Percentiles rank a stretch among this genome's conserved stretches.
These are phyloP conservation scores for Lerema accius DNA, from an alignment of 1,140 invertebrate genomes.

Conservation along the genomic window DNA sequence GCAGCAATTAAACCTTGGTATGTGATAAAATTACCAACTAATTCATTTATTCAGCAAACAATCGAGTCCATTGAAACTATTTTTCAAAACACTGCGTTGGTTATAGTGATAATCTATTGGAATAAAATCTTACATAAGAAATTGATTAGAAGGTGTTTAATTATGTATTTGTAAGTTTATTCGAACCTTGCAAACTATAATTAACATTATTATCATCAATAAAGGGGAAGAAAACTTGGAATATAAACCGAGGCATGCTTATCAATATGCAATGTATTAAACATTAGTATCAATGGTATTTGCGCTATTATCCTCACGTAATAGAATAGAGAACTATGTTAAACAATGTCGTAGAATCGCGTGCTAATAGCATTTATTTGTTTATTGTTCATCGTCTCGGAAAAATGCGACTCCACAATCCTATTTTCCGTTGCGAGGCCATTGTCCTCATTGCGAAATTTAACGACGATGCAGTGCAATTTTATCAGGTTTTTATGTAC, in stretches of 20 bases:
- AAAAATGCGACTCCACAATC: slow-evolving; percentile 30
- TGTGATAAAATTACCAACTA: neutral
- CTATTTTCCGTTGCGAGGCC: slow-evolving; percentile 31
- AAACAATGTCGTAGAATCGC: slow-evolving; percentile 10
- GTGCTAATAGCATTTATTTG: slow-evolving; percentile 24
- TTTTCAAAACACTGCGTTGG: neutral
- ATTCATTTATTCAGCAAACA: neutral
- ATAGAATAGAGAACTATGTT: neutral
- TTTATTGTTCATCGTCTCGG: slow-evolving; percentile 26
- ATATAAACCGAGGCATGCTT: neutral
- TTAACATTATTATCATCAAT: neutral
- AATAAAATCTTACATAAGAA: too few relatives aligned
- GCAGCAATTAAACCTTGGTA: slow-evolving; percentile 2
- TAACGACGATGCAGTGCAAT: slow-evolving; percentile 17
- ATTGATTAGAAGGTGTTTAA: too few relatives aligned
- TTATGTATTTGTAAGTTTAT: too few relatives aligned
- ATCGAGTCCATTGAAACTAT: neutral
- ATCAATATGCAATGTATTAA: neutral
- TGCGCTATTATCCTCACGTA: neutral
- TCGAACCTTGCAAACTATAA: neutral
- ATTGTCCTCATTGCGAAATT: slow-evolving; percentile 40
- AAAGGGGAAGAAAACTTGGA: neutral
- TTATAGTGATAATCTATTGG: too few relatives aligned
- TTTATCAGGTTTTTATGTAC: slow-evolving; percentile 4
- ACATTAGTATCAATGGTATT: neutral